Conservation (phyloP, 2,113 vertebrate genomes). For the Indicator maculatus region DNA sequence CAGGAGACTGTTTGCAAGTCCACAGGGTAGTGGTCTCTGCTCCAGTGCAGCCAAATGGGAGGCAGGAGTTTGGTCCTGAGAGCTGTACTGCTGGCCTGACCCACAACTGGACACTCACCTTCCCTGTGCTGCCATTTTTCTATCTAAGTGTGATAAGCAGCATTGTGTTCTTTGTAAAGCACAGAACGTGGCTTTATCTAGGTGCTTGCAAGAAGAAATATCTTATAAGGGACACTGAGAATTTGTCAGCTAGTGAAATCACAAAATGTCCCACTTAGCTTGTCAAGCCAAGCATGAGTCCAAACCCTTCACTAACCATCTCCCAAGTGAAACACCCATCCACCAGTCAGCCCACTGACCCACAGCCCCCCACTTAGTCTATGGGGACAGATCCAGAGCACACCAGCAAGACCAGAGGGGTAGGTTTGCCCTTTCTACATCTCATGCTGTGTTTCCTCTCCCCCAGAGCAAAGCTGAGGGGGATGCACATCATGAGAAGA, state of each 20-base stretch:
- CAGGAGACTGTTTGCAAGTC: not conserved
- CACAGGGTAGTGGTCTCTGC: not conserved
- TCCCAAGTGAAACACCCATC: not conserved
- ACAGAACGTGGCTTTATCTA: rapidly evolving
- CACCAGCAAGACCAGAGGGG: not conserved
- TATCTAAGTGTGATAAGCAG: not conserved
- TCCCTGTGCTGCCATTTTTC: rapidly evolving
- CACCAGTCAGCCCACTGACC: not conserved
- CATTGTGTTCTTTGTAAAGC: not conserved
- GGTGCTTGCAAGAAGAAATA: not conserved
- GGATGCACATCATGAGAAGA: not conserved
- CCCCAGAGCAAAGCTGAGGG: not conserved
- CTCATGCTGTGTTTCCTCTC: not conserved
- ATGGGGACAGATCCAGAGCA: rapidly evolving
- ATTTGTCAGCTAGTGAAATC: not conserved
- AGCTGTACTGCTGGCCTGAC: not conserved
- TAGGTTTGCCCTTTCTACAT: not conserved
- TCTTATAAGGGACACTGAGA: not conserved
- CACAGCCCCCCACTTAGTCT: not conserved
- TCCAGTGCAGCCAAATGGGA: not conserved
- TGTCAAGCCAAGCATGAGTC: not conserved
- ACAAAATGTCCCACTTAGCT: not conserved
- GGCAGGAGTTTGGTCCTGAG: not conserved
- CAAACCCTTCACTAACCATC: not conserved
- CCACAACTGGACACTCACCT: not conserved